Percentiles rank a stretch among this genome's conserved stretches.
Conservation (phyloP, 2,113 vertebrate genomes). For the Burhinus oedicnemus region DNA sequence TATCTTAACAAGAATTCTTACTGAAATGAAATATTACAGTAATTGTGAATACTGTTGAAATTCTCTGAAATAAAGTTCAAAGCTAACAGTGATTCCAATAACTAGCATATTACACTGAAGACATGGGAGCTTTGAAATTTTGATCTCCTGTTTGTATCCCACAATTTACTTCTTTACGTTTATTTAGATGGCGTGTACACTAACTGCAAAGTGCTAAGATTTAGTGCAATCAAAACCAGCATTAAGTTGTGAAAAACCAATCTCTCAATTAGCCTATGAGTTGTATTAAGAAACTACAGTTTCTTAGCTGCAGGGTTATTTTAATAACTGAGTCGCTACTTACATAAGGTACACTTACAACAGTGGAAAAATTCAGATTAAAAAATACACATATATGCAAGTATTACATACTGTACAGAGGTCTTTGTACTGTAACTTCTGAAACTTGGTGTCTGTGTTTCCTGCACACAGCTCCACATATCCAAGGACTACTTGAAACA, state of each 20-base stretch:
- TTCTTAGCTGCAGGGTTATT: neutral
- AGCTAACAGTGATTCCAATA: too few relatives aligned
- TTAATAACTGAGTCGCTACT: neutral
- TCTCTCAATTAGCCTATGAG: neutral
- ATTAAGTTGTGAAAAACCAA: neutral
- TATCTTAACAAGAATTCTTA: too few relatives aligned
- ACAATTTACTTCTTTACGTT: too few relatives aligned
- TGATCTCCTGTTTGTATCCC: too few relatives aligned
- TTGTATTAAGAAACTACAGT: neutral
- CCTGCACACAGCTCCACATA: conserved; percentile 97
- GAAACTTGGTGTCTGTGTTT: conserved; percentile 97
- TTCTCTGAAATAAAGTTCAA: too few relatives aligned
- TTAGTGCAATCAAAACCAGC: neutral
- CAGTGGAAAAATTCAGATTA: neutral
- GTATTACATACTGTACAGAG: conserved; percentile 88
- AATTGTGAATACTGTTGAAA: too few relatives aligned
- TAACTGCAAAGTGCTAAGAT: neutral
- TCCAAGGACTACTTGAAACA: conserved; percentile 97
- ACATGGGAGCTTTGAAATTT: too few relatives aligned
- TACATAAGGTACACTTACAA: neutral
- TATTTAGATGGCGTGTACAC: too few relatives aligned
- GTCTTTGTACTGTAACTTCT: conserved; percentile 98
- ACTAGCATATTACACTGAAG: too few relatives aligned
- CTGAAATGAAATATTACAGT: too few relatives aligned
- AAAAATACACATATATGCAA: neutral